These are phyloP conservation scores for Apostichopus leukothele DNA, from an alignment of 53 echinoderm and acorn worm genomes.

Conservation along the genomic window DNA sequence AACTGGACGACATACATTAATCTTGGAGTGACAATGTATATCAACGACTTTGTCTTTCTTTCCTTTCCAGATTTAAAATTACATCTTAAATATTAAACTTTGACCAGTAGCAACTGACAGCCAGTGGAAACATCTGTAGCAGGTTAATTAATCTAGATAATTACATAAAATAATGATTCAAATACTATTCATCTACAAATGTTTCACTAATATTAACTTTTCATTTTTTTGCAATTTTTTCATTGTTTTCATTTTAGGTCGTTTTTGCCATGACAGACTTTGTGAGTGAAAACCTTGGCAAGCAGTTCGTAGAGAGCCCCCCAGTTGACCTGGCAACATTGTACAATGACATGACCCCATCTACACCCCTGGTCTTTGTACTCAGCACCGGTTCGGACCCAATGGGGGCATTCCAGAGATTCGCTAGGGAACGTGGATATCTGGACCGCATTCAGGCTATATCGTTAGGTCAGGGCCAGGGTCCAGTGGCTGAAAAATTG, in stretches of 20 bases:
- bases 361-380: constrained; percentile 90
- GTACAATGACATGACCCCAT: constrained; percentile 91
- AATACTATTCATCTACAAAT: no score
- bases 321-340: constrained; percentile 90
- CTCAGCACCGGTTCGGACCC: constrained; percentile 98
- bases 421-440: constrained; percentile 90
- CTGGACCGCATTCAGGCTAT: constrained; percentile 95
- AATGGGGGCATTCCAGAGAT: constrained; percentile 98
- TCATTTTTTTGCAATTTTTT: background rate
- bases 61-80: no score
- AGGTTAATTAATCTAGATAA: no score
- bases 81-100: no score
- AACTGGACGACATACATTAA: no score
- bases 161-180: no score
- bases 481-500: constrained; percentile 99
- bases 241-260: constrained; percentile 57
- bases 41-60: no score
- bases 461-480: constrained; percentile 98
- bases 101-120: no score
- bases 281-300: constrained; percentile 94
- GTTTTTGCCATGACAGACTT: constrained; percentile 99
- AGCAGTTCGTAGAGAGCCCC: constrained; percentile 96
- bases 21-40: no score
- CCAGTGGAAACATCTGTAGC: no score
- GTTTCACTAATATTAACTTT: background rate